Percentiles rank a stretch among this genome's conserved stretches.
phyloP scores from a whole-genome alignment of 2,888 invertebrate species.

The Argyra leucocephala region DNA sequence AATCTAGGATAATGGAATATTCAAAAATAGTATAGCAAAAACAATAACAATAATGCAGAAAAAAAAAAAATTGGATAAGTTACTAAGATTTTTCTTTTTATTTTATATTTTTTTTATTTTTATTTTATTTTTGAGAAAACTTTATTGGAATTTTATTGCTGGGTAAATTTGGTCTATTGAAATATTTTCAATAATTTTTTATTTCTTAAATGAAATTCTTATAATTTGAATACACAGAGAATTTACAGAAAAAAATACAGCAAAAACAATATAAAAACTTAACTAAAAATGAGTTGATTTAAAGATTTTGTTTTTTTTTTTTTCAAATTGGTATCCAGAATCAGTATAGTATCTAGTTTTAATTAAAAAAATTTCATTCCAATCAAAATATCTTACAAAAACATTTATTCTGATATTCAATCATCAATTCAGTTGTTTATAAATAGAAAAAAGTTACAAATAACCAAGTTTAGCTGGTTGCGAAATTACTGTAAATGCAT shows the following conservation, averaged over 20 bases:
- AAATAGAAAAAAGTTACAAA: too few relatives aligned
- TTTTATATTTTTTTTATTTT: not conserved
- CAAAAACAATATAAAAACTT: not conserved
- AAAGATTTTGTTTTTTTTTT: too few relatives aligned
- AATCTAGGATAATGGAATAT: not conserved
- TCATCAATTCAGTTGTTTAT: too few relatives aligned
- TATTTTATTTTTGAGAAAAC: not conserved
- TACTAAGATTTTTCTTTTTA: not conserved
- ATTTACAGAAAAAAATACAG: not conserved
- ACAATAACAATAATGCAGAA: too few relatives aligned
- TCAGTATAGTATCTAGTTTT: too few relatives aligned
- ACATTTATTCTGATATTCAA: too few relatives aligned
- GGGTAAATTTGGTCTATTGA: not conserved
- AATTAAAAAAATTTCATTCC: too few relatives aligned
- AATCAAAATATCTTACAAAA: too few relatives aligned
- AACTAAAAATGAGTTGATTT: too few relatives aligned
- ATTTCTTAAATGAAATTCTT: not conserved
- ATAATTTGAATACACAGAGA: not conserved
- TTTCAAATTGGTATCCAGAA: too few relatives aligned
- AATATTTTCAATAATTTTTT: not conserved
- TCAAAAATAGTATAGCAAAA: not conserved
- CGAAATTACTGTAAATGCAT: too few relatives aligned
- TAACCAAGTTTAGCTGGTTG: too few relatives aligned
- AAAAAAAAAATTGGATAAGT: not conserved
- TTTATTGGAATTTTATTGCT: constrained; percentile 6